Conservation (phyloP, 2,888 invertebrate genomes). For the Drosophila atripex region DNA sequence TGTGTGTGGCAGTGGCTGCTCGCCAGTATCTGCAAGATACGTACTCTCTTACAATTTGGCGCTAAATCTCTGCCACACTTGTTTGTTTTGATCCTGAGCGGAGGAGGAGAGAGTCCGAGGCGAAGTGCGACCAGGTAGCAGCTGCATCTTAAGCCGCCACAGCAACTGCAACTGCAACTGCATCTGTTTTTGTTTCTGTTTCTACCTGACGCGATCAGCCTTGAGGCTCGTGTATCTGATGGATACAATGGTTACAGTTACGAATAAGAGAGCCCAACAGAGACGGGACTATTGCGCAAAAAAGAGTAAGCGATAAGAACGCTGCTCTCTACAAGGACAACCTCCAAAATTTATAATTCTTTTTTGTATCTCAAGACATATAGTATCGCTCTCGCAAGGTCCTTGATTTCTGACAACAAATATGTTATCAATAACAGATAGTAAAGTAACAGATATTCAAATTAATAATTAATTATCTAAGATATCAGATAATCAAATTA, state of each 20-base stretch:
- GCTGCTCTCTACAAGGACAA: not conserved
- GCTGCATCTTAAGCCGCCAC: not conserved
- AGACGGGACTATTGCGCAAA: not conserved
- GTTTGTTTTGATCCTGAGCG: constrained; percentile 63
- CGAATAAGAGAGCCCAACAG: constrained; percentile 5
- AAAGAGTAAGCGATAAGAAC: constrained; percentile 13
- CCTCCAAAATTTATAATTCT: too few relatives aligned
- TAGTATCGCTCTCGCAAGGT: not conserved
- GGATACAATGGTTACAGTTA: constrained; percentile 70
- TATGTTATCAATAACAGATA: too few relatives aligned
- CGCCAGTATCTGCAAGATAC: constrained; percentile 25
- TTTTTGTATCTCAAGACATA: too few relatives aligned
- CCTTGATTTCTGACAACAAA: too few relatives aligned
- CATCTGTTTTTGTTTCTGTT: constrained; percentile 1
- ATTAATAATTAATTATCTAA: too few relatives aligned
- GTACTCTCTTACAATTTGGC: constrained; percentile 52
- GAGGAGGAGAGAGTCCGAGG: not conserved
- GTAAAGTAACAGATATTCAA: too few relatives aligned
- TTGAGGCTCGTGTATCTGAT: constrained; percentile 57
- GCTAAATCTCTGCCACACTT: constrained; percentile 70
- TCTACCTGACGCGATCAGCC: constrained; percentile 69
- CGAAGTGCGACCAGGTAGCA: constrained; percentile 21
- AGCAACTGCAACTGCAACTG: not conserved
- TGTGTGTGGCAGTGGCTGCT: not conserved
- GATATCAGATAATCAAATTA: too few relatives aligned